Conservation (phyloP, 2,888 invertebrate genomes). For the Drepanosiphum platanoidis region DNA sequence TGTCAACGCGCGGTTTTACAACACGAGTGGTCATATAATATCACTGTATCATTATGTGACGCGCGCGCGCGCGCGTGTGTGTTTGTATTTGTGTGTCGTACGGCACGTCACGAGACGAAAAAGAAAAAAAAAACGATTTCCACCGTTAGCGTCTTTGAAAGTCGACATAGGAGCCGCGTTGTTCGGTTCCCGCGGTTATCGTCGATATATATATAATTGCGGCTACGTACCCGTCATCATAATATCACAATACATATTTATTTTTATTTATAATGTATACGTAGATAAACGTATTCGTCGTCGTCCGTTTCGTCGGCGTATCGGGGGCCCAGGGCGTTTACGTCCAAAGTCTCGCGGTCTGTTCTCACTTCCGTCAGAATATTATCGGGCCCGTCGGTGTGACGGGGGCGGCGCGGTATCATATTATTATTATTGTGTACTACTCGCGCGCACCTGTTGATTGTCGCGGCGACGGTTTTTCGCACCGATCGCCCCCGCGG, state of each 20-base stretch:
- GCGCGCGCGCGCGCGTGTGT: not conserved
- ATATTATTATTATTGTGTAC: too few relatives aligned
- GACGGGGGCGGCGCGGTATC: too few relatives aligned
- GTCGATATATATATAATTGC: not conserved
- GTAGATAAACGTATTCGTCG: too few relatives aligned
- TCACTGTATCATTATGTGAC: not conserved
- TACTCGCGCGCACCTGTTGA: not conserved
- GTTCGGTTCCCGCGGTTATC: not conserved
- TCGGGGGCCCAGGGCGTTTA: too few relatives aligned
- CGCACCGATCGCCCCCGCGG: too few relatives aligned
- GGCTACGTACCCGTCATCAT: too few relatives aligned
- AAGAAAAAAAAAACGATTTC: not conserved
- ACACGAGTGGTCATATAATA: conserved; percentile 32
- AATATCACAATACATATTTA: too few relatives aligned
- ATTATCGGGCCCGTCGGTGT: too few relatives aligned
- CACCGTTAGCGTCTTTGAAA: not conserved
- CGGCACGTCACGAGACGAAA: not conserved
- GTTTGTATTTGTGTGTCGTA: too few relatives aligned
- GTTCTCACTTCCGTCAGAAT: too few relatives aligned
- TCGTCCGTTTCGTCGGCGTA: too few relatives aligned
- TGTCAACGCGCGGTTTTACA: conserved; percentile 46
- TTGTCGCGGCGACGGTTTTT: not conserved
- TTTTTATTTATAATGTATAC: conserved; percentile 11
- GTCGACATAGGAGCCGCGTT: conserved; percentile 2
- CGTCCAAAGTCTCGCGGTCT: too few relatives aligned